Percentiles rank a stretch among this genome's conserved stretches.
phyloP scores from a whole-genome alignment of 2,113 vertebrate species.

The Bubo scandiacus region DNA sequence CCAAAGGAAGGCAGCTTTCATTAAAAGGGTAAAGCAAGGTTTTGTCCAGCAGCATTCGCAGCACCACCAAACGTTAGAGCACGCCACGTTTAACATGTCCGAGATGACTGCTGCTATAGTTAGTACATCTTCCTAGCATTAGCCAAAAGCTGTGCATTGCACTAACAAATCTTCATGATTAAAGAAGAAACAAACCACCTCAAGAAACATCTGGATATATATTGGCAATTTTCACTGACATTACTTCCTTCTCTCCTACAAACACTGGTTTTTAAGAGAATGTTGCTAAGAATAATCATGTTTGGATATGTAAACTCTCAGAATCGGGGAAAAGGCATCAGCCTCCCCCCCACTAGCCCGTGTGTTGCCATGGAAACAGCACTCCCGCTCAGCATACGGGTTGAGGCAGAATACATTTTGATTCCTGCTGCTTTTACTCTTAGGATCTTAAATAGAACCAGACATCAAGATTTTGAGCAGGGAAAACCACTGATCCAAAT shows the following conservation, averaged over 20 bases:
- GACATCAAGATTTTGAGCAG: neutral
- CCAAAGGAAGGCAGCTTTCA: neutral
- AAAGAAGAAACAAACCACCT: neutral
- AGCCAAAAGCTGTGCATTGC: neutral
- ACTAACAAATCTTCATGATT: neutral
- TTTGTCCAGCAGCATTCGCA: neutral
- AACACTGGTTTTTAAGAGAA: neutral
- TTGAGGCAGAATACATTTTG: conserved; percentile 22
- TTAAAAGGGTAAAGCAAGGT: neutral
- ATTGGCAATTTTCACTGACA: neutral
- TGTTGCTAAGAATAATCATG: neutral
- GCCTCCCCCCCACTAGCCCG: neutral
- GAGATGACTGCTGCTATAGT: neutral
- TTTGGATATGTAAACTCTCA: conserved; percentile 26
- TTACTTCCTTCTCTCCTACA: neutral
- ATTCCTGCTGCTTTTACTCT: conserved; percentile 49
- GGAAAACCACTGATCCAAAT: neutral
- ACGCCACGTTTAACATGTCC: neutral
- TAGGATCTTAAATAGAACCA: neutral
- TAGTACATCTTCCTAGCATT: neutral
- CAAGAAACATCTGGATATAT: neutral
- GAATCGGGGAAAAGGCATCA: neutral
- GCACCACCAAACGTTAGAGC: neutral
- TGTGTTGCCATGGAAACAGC: conserved; percentile 70
- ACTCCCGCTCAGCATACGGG: conserved; percentile 5